Conservation (phyloP, 2,113 vertebrate species). For the Lucifuga dentata region DNA sequence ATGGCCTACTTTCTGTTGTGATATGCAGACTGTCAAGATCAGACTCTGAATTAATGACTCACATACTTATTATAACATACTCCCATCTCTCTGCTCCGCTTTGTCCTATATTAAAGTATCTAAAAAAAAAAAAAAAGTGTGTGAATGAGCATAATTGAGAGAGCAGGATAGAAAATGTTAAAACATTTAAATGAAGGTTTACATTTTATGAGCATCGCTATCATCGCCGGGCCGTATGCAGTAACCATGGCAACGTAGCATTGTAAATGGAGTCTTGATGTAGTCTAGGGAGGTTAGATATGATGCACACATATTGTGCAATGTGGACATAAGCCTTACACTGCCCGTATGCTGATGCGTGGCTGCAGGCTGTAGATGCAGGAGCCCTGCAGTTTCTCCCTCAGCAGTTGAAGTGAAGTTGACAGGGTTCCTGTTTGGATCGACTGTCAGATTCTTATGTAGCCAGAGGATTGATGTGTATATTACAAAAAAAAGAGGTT, state of each 20-base stretch:
- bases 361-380: conserved; percentile 17
- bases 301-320: conserved; percentile 7
- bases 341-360: conserved; percentile 31
- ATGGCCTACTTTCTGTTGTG: conserved; percentile 50
- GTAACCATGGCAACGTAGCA: conserved; percentile 50
- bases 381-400: conserved; percentile 10
- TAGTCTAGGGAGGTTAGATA: conserved; percentile 30
- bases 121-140: neutral
- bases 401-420: conserved; percentile 1
- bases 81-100: neutral
- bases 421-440: conserved; percentile 25
- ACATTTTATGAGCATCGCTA: neutral
- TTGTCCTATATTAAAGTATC: conserved; percentile 6
- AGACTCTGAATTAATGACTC: conserved; percentile 28
- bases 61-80: neutral
- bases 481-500: neutral
- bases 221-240: conserved; percentile 6
- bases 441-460: conserved; percentile 15
- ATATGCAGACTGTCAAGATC: conserved; percentile 23
- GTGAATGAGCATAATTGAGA: neutral
- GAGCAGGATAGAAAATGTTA: neutral
- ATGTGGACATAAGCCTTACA: conserved; percentile 12
- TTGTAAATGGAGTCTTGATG: neutral
- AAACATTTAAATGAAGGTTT: neutral
- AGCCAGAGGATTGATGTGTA: neutral